Conservation (phyloP, 2,888 invertebrate genomes). For the Rhorus exstirpatorius region DNA sequence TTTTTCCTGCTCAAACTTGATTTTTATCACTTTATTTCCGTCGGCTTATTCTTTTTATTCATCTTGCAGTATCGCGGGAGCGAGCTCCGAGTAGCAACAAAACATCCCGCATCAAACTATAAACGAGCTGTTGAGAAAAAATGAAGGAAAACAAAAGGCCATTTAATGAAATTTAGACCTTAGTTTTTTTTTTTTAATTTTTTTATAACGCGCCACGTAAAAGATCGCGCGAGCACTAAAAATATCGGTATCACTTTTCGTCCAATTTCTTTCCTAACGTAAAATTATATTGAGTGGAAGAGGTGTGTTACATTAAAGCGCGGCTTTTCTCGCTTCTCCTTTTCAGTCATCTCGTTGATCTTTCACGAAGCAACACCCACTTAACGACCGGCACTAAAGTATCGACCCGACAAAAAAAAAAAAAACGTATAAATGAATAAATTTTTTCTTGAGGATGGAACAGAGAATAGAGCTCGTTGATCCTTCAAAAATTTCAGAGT, state of each 20-base stretch:
- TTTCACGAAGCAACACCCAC: constrained; percentile 46
- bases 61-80: constrained; percentile 23
- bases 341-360: constrained; percentile 37
- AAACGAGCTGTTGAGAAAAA: constrained; percentile 18
- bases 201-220: neutral
- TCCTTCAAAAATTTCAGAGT: neutral
- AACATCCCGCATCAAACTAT: constrained; percentile 1
- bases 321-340: constrained; percentile 9
- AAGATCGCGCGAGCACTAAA: constrained; percentile 27
- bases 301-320: constrained; percentile 17
- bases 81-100: constrained; percentile 9
- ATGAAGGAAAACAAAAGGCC: neutral
- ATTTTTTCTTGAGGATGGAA: constrained; percentile 8
- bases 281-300: constrained; percentile 29
- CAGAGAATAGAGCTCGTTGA: neutral
- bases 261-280: constrained; percentile 25
- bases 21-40: constrained; percentile 64
- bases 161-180: neutral
- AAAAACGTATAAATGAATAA: constrained; percentile 38
- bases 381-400: constrained; percentile 29
- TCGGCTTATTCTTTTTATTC: constrained; percentile 54
- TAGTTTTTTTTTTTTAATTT: neutral
- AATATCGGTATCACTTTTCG: neutral
- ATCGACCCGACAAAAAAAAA: constrained; percentile 20
- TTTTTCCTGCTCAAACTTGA: constrained; percentile 5